These are phyloP conservation scores for Carassius gibelio DNA, from an alignment of 2,113 vertebrate species.

Conservation along the genomic window DNA sequence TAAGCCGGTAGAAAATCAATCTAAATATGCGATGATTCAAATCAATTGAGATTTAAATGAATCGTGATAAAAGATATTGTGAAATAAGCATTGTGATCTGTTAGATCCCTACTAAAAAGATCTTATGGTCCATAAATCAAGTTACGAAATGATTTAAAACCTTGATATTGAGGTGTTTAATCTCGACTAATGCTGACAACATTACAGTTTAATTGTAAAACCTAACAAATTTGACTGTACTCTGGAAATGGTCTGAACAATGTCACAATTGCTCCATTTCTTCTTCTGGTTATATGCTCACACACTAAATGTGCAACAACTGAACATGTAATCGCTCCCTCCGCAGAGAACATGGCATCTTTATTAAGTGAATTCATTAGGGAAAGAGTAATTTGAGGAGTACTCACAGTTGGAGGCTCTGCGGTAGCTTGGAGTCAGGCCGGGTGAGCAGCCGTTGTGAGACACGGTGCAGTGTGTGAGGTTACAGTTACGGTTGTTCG, in stretches of 20 bases:
- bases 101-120: too few relatives aligned
- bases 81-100: too few relatives aligned
- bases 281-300: neutral
- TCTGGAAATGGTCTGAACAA: neutral
- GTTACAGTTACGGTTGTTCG: constrained; percentile 94
- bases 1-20: too few relatives aligned
- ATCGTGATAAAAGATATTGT: too few relatives aligned
- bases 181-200: neutral
- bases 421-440: constrained; percentile 81
- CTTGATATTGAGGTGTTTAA: neutral
- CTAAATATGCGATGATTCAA: too few relatives aligned
- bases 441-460: constrained; percentile 85
- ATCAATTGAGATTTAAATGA: too few relatives aligned
- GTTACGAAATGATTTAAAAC: neutral
- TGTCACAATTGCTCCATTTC: neutral
- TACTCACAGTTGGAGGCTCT: constrained; percentile 87
- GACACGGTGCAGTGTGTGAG: constrained; percentile 92
- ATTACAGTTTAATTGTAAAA: neutral
- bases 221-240: neutral
- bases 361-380: neutral
- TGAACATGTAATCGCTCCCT: neutral
- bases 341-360: neutral
- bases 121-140: neutral
- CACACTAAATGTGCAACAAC: too few relatives aligned
- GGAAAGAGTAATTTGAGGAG: neutral